These are phyloP conservation scores for Lepilemur ruficaudatus DNA, from an alignment of 2,797 vertebrate genomes.

Conservation along the genomic window DNA sequence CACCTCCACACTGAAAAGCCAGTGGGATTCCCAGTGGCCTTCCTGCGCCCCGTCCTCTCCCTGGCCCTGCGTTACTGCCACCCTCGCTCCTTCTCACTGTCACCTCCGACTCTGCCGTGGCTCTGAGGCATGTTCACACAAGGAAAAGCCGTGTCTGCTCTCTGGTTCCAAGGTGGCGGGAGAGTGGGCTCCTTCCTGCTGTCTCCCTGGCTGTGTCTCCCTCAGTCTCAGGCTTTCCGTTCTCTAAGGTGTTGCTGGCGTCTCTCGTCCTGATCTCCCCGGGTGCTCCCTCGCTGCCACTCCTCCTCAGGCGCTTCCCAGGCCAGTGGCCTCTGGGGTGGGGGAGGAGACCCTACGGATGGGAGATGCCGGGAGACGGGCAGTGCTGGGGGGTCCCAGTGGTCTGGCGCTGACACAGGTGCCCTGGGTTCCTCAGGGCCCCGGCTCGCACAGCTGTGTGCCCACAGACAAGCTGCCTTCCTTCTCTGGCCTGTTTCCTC, in stretches of 20 bases:
- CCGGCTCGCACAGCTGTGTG: not conserved
- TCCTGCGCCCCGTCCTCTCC: conserved; percentile 3
- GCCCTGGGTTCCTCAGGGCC: not conserved
- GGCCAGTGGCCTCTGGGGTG: not conserved
- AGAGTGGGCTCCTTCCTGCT: not conserved
- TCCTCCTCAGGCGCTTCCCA: not conserved
- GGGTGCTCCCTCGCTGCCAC: no score
- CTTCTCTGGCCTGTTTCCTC: not conserved
- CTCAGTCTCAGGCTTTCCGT: not conserved
- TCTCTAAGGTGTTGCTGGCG: not conserved
- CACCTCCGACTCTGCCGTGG: not conserved
- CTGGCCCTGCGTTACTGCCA: conserved; percentile 37
- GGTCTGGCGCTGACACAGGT: not conserved
- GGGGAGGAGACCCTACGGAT: accelerated
- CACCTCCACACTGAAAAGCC: conserved; percentile 76
- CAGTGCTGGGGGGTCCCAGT: not conserved
- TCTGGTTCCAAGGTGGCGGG: not conserved
- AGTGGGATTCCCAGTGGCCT: conserved; percentile 74
- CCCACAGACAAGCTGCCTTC: not conserved
- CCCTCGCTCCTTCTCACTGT: not conserved
- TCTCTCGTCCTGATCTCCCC: not conserved
- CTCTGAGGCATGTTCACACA: not conserved
- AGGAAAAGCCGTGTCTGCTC: not conserved
- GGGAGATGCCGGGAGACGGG: not conserved
- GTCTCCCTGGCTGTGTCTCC: not conserved